These are phyloP conservation scores for Nipponacmea schrenckii DNA, from an alignment of 2,888 invertebrate species.

Conservation along the genomic window DNA sequence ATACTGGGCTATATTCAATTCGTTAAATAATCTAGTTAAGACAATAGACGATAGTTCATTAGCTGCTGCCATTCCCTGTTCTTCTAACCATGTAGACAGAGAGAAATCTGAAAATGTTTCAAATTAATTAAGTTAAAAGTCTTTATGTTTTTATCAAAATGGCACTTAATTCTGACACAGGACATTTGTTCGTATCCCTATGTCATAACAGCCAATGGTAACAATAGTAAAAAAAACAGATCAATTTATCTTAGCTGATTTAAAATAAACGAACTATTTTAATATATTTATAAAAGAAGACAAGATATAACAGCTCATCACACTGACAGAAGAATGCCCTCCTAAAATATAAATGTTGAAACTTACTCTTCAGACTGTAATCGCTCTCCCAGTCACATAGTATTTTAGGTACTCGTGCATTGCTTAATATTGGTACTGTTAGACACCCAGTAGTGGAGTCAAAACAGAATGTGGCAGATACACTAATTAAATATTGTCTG, in stretches of 20 bases:
- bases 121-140: background rate
- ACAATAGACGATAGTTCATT: conserved; percentile 26
- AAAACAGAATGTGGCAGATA: conserved; percentile 29
- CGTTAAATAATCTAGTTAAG: conserved; percentile 28
- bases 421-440: conserved; percentile 21
- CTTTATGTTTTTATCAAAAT: too few relatives aligned
- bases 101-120: conserved; percentile 36
- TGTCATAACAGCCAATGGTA: too few relatives aligned
- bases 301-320: too few relatives aligned
- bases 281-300: too few relatives aligned
- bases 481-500: conserved; percentile 28
- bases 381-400: conserved; percentile 28
- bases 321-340: too few relatives aligned
- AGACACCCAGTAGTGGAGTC: conserved; percentile 27
- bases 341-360: background rate
- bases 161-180: background rate
- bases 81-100: conserved; percentile 23
- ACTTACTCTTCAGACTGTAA: background rate
- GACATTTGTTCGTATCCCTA: too few relatives aligned
- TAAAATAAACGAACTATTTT: too few relatives aligned
- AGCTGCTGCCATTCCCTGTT: conserved; percentile 18
- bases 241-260: too few relatives aligned
- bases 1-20: conserved; percentile 31
- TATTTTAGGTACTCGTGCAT: conserved; percentile 29
- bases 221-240: too few relatives aligned